These are phyloP conservation scores for Thamnophis sirtalis DNA, from an alignment of 2,113 vertebrate genomes.

Conservation along the genomic window DNA sequence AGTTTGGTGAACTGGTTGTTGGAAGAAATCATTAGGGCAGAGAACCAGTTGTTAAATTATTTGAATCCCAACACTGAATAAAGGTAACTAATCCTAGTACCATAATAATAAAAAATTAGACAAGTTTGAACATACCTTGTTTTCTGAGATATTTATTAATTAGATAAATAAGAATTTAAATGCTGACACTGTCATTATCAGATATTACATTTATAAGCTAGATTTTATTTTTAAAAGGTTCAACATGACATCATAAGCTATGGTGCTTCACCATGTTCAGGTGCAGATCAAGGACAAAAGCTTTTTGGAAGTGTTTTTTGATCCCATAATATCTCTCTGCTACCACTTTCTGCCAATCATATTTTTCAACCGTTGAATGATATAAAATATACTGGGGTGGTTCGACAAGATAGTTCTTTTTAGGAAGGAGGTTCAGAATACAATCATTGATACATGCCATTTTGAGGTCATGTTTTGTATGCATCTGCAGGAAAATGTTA, in stretches of 20 bases:
- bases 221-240: not conserved
- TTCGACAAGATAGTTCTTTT: not conserved
- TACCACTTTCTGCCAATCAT: not conserved
- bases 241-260: not conserved
- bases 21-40: no score
- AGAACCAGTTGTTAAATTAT: no score
- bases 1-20: no score
- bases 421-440: not conserved
- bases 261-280: not conserved
- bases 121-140: not conserved
- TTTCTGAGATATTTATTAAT: not conserved
- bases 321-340: not conserved
- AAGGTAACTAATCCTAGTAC: not conserved
- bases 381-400: constrained; percentile 18
- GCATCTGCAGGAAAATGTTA: constrained; percentile 1
- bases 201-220: not conserved
- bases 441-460: not conserved
- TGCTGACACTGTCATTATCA: not conserved
- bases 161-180: not conserved
- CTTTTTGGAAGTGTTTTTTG: not conserved
- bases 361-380: constrained; percentile 9
- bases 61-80: not conserved
- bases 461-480: constrained; percentile 4
- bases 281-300: not conserved
- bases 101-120: not conserved